Conservation (phyloP, 53 echinoderm and acorn worm genomes). For the Echinarachnius parma region DNA sequence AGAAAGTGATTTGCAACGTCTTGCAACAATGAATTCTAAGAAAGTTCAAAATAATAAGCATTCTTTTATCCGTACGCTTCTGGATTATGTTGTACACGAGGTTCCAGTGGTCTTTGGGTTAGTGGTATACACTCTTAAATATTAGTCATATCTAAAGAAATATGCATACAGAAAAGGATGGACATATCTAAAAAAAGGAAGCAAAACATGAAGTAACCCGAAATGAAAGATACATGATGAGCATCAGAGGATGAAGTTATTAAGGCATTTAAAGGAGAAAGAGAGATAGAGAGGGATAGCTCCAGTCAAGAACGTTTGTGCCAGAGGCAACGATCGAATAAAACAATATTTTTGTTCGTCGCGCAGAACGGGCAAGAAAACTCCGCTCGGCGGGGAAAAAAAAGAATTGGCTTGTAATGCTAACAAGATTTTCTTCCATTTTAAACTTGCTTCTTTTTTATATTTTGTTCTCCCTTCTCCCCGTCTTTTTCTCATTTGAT, state of each 20-base stretch:
- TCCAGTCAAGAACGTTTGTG: not conserved
- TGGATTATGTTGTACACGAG: no score
- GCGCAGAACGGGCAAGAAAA: not conserved
- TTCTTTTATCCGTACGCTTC: no score
- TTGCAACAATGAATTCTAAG: no score
- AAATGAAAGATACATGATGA: no score
- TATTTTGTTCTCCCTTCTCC: not conserved
- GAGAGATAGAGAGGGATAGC: not conserved
- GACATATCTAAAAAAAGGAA: not conserved
- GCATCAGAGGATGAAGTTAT: not conserved
- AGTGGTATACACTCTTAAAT: no score
- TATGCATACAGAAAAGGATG: not conserved
- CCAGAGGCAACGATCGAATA: constrained; percentile 36
- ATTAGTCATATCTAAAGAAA: no score
- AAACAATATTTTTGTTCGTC: constrained; percentile 44
- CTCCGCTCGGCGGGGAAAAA: no score
- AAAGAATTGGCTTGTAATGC: constrained; percentile 26
- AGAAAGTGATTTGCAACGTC: no score
- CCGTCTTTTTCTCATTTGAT: no score
- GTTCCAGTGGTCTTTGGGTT: no score
- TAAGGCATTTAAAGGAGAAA: not conserved
- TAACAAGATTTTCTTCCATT: constrained; percentile 26
- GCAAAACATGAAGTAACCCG: no score
- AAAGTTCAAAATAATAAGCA: no score
- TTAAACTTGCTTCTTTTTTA: not conserved